A percentile compares a stretch with the other conserved stretches of the same genome.
phyloP scores from a whole-genome alignment of 2,888 invertebrate genomes.

The Diarsia dahlii region DNA sequence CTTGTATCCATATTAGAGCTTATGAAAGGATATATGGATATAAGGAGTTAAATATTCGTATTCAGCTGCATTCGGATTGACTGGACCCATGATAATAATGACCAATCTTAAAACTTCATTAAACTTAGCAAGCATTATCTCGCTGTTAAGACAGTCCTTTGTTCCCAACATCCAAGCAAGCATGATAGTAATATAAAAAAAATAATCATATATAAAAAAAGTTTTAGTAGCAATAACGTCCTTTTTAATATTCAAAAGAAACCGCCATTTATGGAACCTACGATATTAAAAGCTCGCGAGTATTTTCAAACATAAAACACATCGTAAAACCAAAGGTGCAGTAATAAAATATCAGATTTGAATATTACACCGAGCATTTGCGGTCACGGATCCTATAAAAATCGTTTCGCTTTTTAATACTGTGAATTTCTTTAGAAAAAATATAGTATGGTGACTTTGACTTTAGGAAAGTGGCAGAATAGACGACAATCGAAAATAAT shows the following conservation, averaged over 20 bases:
- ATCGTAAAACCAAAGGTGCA: constrained; percentile 37
- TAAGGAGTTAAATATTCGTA: too few relatives aligned
- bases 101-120: not conserved
- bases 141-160: not conserved
- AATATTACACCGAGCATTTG: constrained; percentile 13
- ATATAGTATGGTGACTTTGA: not conserved
- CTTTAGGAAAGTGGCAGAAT: not conserved
- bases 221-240: constrained; percentile 28
- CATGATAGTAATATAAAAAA: not conserved
- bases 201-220: too few relatives aligned
- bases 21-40: too few relatives aligned
- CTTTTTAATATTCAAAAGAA: constrained; percentile 26
- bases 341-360: constrained; percentile 34
- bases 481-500: not conserved
- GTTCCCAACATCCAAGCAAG: not conserved
- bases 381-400: not conserved
- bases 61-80: too few relatives aligned
- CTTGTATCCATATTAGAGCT: too few relatives aligned
- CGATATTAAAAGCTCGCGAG: constrained; percentile 31
- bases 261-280: constrained; percentile 13
- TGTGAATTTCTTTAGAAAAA: not conserved
- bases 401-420: not conserved
- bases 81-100: too few relatives aligned
- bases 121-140: too few relatives aligned
- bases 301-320: constrained; percentile 42